Evolutionary conservation across 2,797 vertebrate species (phyloP).

Genomic region (Melanitta fusca): DNA sequence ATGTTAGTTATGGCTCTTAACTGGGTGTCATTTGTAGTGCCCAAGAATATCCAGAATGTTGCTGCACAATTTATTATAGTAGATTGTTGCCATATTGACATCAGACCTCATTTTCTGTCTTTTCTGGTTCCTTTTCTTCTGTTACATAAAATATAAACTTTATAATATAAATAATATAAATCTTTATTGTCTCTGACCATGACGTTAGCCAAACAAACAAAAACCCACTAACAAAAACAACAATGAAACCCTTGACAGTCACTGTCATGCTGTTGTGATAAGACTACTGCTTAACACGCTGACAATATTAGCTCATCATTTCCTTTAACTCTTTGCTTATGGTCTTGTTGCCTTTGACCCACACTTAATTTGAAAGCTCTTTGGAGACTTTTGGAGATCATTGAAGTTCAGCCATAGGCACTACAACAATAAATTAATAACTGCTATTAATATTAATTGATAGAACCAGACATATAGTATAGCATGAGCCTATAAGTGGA

Average conservation of each 20-base stretch:
- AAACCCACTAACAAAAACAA: neutral
- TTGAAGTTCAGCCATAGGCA: neutral
- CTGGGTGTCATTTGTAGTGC: neutral
- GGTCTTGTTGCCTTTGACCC: neutral
- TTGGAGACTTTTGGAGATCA: neutral
- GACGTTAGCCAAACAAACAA: neutral
- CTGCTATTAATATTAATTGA: neutral
- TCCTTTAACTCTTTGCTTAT: neutral
- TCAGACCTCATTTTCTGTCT: neutral
- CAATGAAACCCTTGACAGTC: neutral
- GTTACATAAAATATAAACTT: neutral
- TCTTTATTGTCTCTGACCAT: neutral
- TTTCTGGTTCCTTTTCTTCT: neutral
- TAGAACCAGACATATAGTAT: neutral
- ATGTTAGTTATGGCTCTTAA: neutral
- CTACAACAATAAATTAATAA: neutral
- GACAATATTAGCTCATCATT: neutral
- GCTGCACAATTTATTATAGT: neutral
- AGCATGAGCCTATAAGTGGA: neutral
- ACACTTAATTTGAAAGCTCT: neutral
- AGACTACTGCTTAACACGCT: neutral
- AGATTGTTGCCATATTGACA: neutral
- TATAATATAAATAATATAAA: neutral
- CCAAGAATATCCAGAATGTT: neutral
- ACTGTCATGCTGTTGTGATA: neutral